These are phyloP conservation scores for Nymphalis urticae DNA, from an alignment of 2,888 invertebrate species.

Conservation along the genomic window DNA sequence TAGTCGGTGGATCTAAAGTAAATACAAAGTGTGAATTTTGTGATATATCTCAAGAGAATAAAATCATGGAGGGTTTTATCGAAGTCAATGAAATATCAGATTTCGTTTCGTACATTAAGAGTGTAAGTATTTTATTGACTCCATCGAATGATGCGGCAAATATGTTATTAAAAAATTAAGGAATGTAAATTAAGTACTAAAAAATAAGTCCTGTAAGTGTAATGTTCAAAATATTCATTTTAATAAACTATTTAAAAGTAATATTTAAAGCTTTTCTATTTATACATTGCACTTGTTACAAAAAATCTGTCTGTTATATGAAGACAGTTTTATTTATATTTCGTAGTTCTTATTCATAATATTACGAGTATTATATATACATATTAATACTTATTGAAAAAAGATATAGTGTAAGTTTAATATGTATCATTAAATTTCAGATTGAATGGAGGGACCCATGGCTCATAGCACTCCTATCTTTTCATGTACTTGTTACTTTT, in stretches of 20 bases:
- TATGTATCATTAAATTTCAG: constrained; percentile 68
- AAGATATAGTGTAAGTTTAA: no score
- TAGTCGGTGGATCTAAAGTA: not conserved
- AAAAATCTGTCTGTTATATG: no score
- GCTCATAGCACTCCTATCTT: constrained; percentile 88
- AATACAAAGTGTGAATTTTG: not conserved
- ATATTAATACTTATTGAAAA: no score
- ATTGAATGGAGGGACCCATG: constrained; percentile 96
- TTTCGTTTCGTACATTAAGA: constrained; percentile 88
- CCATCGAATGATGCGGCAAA: constrained; percentile 32
- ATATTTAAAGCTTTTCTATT: no score
- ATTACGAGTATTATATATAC: no score
- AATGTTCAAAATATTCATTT: no score
- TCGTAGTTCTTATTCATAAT: no score
- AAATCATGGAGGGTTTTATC: constrained; percentile 82
- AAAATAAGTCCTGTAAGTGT: no score
- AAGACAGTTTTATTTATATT: no score
- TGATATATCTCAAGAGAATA: constrained; percentile 5
- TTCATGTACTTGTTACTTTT: constrained; percentile 89
- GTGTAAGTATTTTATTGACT: constrained; percentile 82
- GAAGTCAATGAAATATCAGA: constrained; percentile 89
- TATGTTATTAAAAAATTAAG: not conserved
- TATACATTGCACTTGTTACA: no score
- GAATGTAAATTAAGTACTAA: no score
- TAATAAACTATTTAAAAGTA: no score